Evolutionary conservation across 1,140 invertebrate genomes (phyloP), one percentile per base, ranked within the genome.

Genomic region (Pissodes strobi): DNA sequence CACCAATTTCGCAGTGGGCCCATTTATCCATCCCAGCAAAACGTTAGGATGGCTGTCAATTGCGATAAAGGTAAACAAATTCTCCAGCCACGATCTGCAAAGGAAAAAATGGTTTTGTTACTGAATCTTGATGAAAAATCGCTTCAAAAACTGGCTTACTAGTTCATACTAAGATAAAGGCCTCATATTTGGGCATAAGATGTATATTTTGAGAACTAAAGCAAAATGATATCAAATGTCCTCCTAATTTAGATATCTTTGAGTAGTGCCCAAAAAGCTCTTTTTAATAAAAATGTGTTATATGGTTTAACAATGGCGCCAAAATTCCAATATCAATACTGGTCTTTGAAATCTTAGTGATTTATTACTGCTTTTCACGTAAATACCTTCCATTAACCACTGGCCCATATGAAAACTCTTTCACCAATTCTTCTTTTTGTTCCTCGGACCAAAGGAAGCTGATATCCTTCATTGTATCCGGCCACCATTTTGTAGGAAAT

Each of bases 401-500:
- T 13, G 66, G 66, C n/a, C 60, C 61, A 18, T 25, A 9, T 5
- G 30, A 13, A 37, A 56, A 18, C 10, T 65, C 56, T 12, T 51
- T 57, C 1, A 18, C 9, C 21, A 65, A 18, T 58, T 70, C 55
- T 19, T 80, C 72, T 43, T 19, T 65, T 59, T 86, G 81, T 37
- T 83, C 69, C 37, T 80, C 71, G 0, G 73, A 74, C 85, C 86
- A 87, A 1, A 87, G 67, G 21, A 85, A 80, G 21, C 72, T 76
- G 69, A 82, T 84, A 48, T 76, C 80, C 30, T 66, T 66, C 8
- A 57, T 22, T 27, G 70, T 3, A 83, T 57, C 51, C 30, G 55
- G 82, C 84, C 88, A 87, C 82, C 89, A 90, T 17, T 79, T 79
- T 37, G 80, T 72, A 1, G 82, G 72, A 66, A 88, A 91, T 72